Evolutionary conservation across 2,113 vertebrate genomes (phyloP).

Genomic region (Chroicocephalus ridibundus): DNA sequence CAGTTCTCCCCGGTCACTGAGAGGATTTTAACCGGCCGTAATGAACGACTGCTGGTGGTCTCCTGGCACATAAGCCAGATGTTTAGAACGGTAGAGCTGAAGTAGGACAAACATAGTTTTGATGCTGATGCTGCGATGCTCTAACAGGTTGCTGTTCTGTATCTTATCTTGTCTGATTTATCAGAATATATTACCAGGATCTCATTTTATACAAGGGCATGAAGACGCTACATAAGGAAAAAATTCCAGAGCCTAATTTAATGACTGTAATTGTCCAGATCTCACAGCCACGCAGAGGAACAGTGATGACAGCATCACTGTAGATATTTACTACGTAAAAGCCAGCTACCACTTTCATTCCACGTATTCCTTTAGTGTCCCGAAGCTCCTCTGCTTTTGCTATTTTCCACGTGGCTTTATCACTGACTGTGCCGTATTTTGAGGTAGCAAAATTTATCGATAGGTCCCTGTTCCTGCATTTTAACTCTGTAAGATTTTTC

Average conservation of each 20-base stretch:
- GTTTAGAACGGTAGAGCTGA: background rate
- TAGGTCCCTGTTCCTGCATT: background rate
- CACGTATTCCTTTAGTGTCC: background rate
- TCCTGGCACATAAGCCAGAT: background rate
- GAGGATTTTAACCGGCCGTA: background rate
- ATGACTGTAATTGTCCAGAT: background rate
- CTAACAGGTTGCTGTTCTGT: background rate
- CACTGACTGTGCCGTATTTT: background rate
- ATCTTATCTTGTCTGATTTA: background rate
- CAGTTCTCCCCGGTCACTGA: accelerated
- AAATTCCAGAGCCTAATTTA: background rate
- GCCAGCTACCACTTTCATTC: background rate
- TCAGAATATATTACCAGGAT: background rate
- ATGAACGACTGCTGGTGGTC: background rate
- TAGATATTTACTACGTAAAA: background rate
- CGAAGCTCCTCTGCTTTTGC: background rate
- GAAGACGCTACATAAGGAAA: background rate
- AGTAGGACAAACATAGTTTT: background rate
- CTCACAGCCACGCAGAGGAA: background rate
- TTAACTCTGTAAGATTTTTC: background rate
- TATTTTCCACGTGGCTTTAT: background rate
- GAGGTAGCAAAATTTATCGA: background rate
- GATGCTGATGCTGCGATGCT: background rate
- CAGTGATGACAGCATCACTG: background rate
- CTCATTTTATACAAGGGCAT: background rate